Base-by-base conservation (phyloP, 2,797 vertebrate genomes). In the Trichosurus vulpecula region DNA sequence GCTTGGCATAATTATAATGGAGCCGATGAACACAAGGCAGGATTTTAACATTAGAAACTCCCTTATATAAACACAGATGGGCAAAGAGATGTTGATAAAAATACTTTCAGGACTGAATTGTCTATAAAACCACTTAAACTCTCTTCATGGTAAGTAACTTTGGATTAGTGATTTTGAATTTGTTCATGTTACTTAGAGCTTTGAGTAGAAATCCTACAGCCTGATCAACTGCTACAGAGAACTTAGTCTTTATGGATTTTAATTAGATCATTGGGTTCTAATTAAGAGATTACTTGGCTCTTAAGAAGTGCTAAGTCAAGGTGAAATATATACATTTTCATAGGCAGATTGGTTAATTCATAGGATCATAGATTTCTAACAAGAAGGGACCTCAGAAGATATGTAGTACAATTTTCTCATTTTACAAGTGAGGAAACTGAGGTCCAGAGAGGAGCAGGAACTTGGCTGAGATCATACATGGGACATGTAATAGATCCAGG, bases 1-100 rank as follows among this genome's bases (percentile, higher is more conserved):
- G 58, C 92, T 98, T 96, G 94, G 74, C 66, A 95, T 96, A 97
- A 97, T 97, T 94, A 61, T 52, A 91, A 89, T 51, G 30, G 91
- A 96, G 54, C 91, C 53, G 93, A 35, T 27, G n/a, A 53, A 94
- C 94, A 47, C 53, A 90, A 55, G 90, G 13, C 3, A 93, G 87
- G 66, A 93, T 22, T 91, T 93, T 25, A 91, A 92, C 35, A n/a
- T 89, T 90, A 90, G 93, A 95, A 61, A 57, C 25, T 92, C 93
- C n/a, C 22, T 9, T 93, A 91, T n/a, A 93, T 93, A 55, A 92
- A 92, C 91, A 81, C 93, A 87, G 95, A 47, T 94, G 92, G 57
- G 52, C 87, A 47, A 89, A 92, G 94, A 94, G 90, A 90, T 91
- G 57, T 19, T 53, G 95, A 94, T 92, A 61, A 93, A 96, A 94